Evolutionary conservation across 2,888 invertebrate genomes (phyloP).

Genomic region (Ecdyonurus torrentis): DNA sequence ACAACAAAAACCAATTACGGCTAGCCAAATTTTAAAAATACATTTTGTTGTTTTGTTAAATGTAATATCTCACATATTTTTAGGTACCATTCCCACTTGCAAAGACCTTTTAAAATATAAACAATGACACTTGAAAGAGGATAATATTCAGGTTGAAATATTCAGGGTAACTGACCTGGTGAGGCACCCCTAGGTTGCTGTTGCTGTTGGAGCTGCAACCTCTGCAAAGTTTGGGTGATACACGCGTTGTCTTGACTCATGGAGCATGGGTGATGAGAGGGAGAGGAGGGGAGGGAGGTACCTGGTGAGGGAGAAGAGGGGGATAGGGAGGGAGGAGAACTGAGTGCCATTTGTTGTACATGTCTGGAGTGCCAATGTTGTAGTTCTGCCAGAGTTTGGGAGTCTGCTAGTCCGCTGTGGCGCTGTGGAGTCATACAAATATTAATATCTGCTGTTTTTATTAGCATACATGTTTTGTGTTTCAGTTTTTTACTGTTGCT

Average conservation of each 20-base stretch:
- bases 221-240: slow-evolving; percentile 45
- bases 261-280: slow-evolving; percentile 7
- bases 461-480: too few species aligned
- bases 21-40: too few species aligned
- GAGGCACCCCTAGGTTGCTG: slow-evolving; percentile 13
- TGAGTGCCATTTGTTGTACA: slow-evolving; percentile 23
- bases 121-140: too few species aligned
- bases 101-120: too few species aligned
- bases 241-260: slow-evolving; percentile 18
- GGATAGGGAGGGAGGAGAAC: slow-evolving; percentile 22
- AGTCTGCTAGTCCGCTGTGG: slow-evolving; percentile 20
- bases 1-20: too few species aligned
- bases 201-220: slow-evolving; percentile 24
- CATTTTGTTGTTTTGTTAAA: too few species aligned
- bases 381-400: slow-evolving; percentile 22
- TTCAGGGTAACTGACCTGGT: not conserved
- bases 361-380: slow-evolving; percentile 28
- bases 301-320: slow-evolving; percentile 23
- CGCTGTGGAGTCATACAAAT: too few species aligned
- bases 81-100: too few species aligned
- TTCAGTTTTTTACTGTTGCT: too few species aligned
- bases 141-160: too few species aligned
- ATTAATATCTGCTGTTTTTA: too few species aligned
- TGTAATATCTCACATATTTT: too few species aligned
- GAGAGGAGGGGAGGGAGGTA: slow-evolving; percentile 10